These are phyloP conservation scores for Hydrotaea cyrtoneurina DNA, from an alignment of 2,888 invertebrate genomes.

Conservation along the genomic window DNA sequence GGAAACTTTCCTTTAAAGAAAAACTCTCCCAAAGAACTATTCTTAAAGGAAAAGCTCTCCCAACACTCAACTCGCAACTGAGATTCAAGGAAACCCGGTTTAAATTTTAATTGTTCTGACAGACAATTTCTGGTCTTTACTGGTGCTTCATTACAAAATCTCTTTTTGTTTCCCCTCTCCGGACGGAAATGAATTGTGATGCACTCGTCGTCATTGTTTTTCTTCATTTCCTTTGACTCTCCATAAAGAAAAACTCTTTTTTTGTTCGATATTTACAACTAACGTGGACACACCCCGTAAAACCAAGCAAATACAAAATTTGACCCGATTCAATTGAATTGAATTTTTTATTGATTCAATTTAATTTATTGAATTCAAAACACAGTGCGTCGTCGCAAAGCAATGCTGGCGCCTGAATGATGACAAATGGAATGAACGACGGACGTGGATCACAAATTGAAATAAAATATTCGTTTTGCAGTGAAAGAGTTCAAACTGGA, in stretches of 20 bases:
- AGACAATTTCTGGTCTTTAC: background rate
- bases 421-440: background rate
- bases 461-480: background rate
- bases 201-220: background rate
- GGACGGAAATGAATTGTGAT: slow-evolving; percentile 42
- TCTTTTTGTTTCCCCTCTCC: background rate
- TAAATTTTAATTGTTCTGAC: background rate
- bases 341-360: background rate
- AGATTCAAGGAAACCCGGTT: no score
- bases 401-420: background rate
- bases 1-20: background rate
- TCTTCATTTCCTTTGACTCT: background rate
- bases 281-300: slow-evolving; percentile 3
- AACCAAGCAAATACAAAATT: background rate
- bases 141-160: background rate
- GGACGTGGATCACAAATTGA: no score
- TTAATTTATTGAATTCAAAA: background rate
- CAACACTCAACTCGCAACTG: background rate
- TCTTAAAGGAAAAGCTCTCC: background rate
- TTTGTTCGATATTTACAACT: background rate
- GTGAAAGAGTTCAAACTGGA: background rate
- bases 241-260: background rate
- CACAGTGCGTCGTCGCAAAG: background rate
- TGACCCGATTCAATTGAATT: background rate
- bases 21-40: background rate